Base-by-base conservation (phyloP, 2,797 vertebrate genomes). In the Pipistrellus pygmaeus region DNA sequence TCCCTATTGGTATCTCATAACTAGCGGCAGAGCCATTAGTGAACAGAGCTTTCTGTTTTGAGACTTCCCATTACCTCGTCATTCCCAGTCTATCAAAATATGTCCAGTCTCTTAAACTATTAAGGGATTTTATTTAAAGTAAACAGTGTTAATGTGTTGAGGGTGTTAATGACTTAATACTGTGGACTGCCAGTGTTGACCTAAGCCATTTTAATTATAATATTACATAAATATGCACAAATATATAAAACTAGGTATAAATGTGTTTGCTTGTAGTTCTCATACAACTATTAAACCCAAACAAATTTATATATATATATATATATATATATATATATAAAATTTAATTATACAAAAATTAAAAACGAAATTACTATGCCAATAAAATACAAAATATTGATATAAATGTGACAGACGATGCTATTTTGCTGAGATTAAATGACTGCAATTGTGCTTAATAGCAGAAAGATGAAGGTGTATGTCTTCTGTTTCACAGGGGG, bases 131-230 rank as follows among this genome's bases (percentile, higher is more conserved):
- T 82, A 96, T 93, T 96, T 91, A 89, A 97, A 97, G 91, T 93
- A 96, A 97, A 96, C 89, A 96, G 91, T 91, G 82, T 96, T 96
- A 96, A 93, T 91, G 81, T 91, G 90, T 57, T 94, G 27, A 80
- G 72, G 94, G 96, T 96, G 96, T 96, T 97, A 95, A 97, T 96
- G 96, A 95, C 90, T 85, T 93, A 93, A 82, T 83, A 85, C 84
- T 76, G 90, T 85, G 46, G 84, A 18, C 38, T 95, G 87, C 94
- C 90, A 94, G 81, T 82, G 64, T 94, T 95, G 95, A 93, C 73
- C n/a, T 91, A 95, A 95, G 89, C 51, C 55, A 85, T 73, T 95
- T 97, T 93, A 90, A 96, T 90, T 92, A 94, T 90, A 85, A 95
- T 95, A 80, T 83, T 93, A 92, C 77, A 60, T 90, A 95, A 96